Conservation (phyloP, 2,113 vertebrate species). For the Microcebus lehilahytsara region DNA sequence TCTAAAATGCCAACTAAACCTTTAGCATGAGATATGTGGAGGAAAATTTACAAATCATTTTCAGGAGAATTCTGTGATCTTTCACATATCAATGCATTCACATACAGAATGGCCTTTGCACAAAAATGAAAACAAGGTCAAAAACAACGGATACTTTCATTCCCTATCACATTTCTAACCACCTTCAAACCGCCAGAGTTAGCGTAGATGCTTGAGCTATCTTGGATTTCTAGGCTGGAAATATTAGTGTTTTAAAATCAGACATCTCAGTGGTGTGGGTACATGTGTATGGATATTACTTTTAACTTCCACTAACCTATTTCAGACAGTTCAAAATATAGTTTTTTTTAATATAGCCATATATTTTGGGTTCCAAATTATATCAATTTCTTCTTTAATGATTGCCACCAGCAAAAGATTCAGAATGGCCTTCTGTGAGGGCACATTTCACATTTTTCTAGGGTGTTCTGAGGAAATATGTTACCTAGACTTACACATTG, state of each 20-base stretch:
- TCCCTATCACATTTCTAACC: background rate
- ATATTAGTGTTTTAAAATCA: constrained; percentile 10
- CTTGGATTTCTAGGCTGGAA: background rate
- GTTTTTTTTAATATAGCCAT: background rate
- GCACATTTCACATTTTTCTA: constrained; percentile 49
- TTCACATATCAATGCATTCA: background rate
- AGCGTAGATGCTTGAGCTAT: background rate
- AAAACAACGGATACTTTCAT: background rate
- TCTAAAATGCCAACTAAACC: background rate
- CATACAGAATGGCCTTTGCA: background rate
- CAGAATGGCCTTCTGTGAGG: background rate
- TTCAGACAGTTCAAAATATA: constrained; percentile 32
- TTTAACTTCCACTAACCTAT: constrained; percentile 37
- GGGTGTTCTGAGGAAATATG: constrained; percentile 53
- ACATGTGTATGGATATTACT: background rate
- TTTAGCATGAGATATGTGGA: background rate
- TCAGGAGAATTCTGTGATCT: background rate
- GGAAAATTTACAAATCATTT: constrained; percentile 73
- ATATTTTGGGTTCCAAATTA: constrained; percentile 57
- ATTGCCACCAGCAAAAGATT: constrained; percentile 23
- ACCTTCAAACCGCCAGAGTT: background rate
- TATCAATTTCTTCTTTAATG: constrained; percentile 57
- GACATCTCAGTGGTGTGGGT: background rate
- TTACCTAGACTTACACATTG: constrained; percentile 50
- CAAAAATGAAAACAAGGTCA: background rate